Evolutionary conservation across 1,140 invertebrate species (phyloP), one percentile per base, ranked within the genome.

Genomic region (Panagrolaimus sp.): DNA sequence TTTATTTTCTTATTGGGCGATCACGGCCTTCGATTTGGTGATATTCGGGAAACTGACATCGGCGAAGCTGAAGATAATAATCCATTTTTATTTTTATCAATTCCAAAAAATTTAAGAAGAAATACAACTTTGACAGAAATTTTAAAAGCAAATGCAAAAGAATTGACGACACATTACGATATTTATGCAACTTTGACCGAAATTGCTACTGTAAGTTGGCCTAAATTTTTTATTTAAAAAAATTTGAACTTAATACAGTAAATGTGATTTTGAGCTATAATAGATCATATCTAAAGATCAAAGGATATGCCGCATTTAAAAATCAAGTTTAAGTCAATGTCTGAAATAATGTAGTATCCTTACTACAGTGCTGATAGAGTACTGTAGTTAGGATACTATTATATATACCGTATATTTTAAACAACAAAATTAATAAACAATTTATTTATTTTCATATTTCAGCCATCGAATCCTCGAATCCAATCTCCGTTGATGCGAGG

Each of bases 11-110:
- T 58, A 21, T n/a, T 58, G 52, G 52, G 21, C 17, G 52, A 58
- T 58, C 52, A 58, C 5, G 52, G 52, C 17, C 21, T 58, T 12
- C 52, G 52, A 10, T n/a, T 26, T 58, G 52, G 52, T 58, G 21
- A 12, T 12, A 17, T 28, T 6, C 21, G 52, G 21, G 21, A 26
- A 21, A 58, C 52, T 12, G 9, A 5, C 14, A 28, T 28, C 17
- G 52, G 52, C 7, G 52, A 58, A 58, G 10, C 10, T 0, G 65
- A 67, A 48, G 65, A 47, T 26, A 46, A 67, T n/a, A 67, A 67
- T 26, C 65, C 65, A 15, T 10, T 21, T 7, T 24, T 66, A 1
- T 44, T 66, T 12, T 6, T 66, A 17, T 28, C 17, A 1, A 15
- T 66, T n/a, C 64, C 64, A 24, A 0, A 7, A 66, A 45, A 12